phyloP scores from a whole-genome alignment of 2,113 vertebrate species.

The Okapia johnstoni region DNA sequence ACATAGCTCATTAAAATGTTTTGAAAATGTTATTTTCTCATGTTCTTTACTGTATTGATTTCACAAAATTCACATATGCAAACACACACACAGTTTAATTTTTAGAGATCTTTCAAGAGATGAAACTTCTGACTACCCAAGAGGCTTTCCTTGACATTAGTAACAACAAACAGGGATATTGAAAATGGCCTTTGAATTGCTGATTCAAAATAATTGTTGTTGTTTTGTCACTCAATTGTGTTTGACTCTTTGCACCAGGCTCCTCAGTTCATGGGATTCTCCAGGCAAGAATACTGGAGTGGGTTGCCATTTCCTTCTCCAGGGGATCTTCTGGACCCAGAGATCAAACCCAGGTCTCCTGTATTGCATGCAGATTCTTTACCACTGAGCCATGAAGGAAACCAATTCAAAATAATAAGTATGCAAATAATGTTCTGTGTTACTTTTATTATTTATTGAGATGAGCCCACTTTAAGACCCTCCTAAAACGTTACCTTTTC shows the following conservation, averaged over 20 bases:
- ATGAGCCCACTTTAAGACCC: neutral
- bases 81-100: neutral
- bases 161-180: neutral
- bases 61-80: neutral
- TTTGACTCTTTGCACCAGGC: neutral
- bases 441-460: neutral
- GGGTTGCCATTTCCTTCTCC: neutral
- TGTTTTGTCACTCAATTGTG: neutral
- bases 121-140: neutral
- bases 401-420: conserved; percentile 5
- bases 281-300: neutral
- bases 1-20: neutral
- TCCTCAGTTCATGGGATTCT: neutral
- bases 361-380: neutral
- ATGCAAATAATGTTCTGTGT: neutral
- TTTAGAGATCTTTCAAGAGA: neutral
- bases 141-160: neutral
- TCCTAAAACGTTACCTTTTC: neutral
- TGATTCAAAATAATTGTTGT: neutral
- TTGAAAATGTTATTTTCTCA: neutral
- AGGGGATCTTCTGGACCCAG: neutral
- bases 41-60: neutral
- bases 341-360: neutral
- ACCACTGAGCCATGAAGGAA: neutral
- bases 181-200: neutral